Evolutionary conservation across 2,888 invertebrate genomes (phyloP), one percentile per base, ranked within the genome.

Genomic region (Lucinisca nassula): DNA sequence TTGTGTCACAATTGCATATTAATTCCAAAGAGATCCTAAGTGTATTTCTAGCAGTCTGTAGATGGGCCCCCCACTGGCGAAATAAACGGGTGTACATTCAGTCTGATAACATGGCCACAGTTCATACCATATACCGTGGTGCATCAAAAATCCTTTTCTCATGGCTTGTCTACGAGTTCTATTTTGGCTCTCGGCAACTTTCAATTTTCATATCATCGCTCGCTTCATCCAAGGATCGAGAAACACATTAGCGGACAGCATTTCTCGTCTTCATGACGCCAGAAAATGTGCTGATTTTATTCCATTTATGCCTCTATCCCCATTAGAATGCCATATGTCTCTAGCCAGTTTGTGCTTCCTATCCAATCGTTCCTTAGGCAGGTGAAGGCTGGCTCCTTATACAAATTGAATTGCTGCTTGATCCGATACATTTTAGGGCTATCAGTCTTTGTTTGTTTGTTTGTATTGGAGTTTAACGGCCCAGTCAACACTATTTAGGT

Each of bases 71-170:
- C 0, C 10, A n/a, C 2, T 82, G 76, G 72, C 27, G n/a, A 27
- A 81, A 85, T 49, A 73, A 61, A n/a, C 30, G 24, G 38, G 70
- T 82, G 27, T 37, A 40, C 10, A 35, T 81, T 14, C 75, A 49
- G 17, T 76, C 79, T 12, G 85, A 85, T 30, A 85, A 85, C 35
- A 24, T 51, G 3, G 72, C 77, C 14, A 85, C 85, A 45, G 85
- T 82, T 8, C 32, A 27, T 27, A 61, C 79, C n/a, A 45, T 85
- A 21, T 78, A 85, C 45, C 82, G 72, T 24, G 82, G 85, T 24
- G 37, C 79, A 10, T 85, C 74, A 8, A 27, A 32, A 85, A 85
- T 51, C 30, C 14, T 0, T 32, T n/a, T 4, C 27, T 85, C n/a
- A 74, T 82, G 79, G 40, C 40, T 40, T 40, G 40, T 14, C 14